phyloP scores from a whole-genome alignment of 2,888 invertebrate genomes.

The Hypsopygia costalis region DNA sequence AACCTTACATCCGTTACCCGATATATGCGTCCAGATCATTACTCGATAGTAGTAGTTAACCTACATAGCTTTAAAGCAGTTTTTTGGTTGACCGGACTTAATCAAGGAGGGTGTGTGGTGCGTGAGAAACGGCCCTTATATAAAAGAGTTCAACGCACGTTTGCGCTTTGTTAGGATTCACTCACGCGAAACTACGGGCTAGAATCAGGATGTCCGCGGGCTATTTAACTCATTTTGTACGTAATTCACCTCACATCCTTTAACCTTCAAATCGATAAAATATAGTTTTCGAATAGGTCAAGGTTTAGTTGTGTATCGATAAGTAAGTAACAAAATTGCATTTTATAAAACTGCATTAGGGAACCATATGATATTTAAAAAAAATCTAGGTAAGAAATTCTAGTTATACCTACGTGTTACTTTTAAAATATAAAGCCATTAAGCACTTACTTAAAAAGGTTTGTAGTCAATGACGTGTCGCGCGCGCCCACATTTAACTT shows the following conservation, averaged over 20 bases:
- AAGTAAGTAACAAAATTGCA: no score
- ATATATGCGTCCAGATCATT: constrained; percentile 27
- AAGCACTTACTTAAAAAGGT: constrained; percentile 37
- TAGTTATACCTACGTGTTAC: constrained; percentile 1
- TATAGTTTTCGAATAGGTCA: not conserved
- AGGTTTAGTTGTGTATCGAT: not conserved
- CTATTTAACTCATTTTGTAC: constrained; percentile 5
- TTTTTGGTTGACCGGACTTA: constrained; percentile 32
- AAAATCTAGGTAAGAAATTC: not conserved
- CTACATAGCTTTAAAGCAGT: constrained; percentile 36
- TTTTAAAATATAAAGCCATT: constrained; percentile 4
- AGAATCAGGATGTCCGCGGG: constrained; percentile 38
- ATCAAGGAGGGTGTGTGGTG: constrained; percentile 20
- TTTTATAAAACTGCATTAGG: no score
- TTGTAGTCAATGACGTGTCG: constrained; percentile 69
- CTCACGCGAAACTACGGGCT: constrained; percentile 53
- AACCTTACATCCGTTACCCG: constrained; percentile 52
- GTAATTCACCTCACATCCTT: not conserved
- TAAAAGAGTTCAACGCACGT: constrained; percentile 79
- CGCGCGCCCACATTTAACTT: constrained; percentile 46
- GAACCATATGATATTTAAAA: not conserved
- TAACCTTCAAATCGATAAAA: not conserved
- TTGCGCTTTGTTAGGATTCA: constrained; percentile 55
- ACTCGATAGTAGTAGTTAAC: constrained; percentile 41
- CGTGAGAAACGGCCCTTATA: constrained; percentile 68